These are phyloP conservation scores for Mesopsocus fuscifrons DNA, from an alignment of 2,888 invertebrate genomes.

Conservation along the genomic window DNA sequence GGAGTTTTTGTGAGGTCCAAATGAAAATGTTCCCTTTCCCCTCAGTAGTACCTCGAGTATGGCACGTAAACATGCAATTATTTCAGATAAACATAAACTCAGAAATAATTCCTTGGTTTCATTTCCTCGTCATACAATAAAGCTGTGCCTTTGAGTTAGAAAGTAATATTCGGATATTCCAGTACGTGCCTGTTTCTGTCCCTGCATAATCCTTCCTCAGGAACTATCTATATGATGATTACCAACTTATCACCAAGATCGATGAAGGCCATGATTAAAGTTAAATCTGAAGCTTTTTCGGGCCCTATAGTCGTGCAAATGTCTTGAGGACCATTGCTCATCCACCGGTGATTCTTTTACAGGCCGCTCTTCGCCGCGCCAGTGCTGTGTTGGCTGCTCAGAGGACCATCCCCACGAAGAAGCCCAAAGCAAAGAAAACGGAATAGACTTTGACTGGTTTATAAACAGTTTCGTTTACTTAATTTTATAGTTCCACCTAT, in stretches of 20 bases:
- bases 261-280: conserved; percentile 23
- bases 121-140: no score
- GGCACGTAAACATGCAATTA: no score
- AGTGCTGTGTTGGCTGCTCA: conserved; percentile 87
- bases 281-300: conserved; percentile 10
- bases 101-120: no score
- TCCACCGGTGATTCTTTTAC: conserved; percentile 24
- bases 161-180: no score
- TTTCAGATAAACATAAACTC: no score
- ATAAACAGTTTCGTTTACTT: not conserved
- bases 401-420: conserved; percentile 66
- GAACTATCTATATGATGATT: conserved; percentile 13
- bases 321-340: no score
- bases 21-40: no score
- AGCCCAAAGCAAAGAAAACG: conserved; percentile 56
- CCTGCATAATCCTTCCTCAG: no score
- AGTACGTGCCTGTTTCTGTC: no score
- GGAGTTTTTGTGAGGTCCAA: conserved; percentile 12
- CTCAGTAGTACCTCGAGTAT: no score
- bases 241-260: conserved; percentile 27
- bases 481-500: not conserved
- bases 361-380: conserved; percentile 81
- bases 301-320: not conserved
- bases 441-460: conserved; percentile 37
- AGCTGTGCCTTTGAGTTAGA: no score